phyloP scores from a whole-genome alignment of 1,140 invertebrate genomes.

The Tetranychus urticae region DNA sequence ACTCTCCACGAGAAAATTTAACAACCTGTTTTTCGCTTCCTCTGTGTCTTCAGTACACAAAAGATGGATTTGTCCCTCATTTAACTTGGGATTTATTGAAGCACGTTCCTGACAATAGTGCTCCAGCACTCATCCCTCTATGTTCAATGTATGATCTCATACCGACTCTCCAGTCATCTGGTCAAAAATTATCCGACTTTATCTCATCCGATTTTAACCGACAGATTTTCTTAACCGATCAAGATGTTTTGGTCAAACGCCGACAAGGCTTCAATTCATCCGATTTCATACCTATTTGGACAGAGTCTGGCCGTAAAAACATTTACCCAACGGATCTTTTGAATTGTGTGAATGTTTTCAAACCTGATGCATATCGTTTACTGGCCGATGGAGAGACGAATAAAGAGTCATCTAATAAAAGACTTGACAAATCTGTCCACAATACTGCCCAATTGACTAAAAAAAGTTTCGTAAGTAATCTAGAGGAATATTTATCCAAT shows the following conservation, averaged over 20 bases:
- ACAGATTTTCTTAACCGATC: neutral
- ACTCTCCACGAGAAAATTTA: no score
- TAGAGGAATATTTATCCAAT: no score
- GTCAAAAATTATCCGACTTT: neutral
- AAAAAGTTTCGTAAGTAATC: no score
- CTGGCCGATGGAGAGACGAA: conserved; percentile 6
- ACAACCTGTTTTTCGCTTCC: neutral
- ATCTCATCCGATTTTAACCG: neutral
- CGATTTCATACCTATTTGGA: neutral
- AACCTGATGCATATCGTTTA: neutral
- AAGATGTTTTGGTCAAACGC: neutral
- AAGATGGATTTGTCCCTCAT: conserved; percentile 12
- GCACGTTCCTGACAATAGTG: neutral
- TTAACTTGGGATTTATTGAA: conserved; percentile 10
- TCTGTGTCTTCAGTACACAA: conserved; percentile 9
- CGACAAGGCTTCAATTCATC: neutral
- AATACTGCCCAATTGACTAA: conserved; percentile 22
- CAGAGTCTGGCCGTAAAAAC: neutral
- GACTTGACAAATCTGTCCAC: conserved; percentile 34
- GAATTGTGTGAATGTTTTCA: neutral
- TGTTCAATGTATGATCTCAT: neutral
- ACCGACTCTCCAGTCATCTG: neutral
- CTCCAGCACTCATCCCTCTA: conserved; percentile 9
- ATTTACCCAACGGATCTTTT: neutral
- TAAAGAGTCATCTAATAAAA: neutral